These are phyloP conservation scores for Lepidurus arcticus DNA, from an alignment of 1,140 invertebrate species.

Conservation along the genomic window DNA sequence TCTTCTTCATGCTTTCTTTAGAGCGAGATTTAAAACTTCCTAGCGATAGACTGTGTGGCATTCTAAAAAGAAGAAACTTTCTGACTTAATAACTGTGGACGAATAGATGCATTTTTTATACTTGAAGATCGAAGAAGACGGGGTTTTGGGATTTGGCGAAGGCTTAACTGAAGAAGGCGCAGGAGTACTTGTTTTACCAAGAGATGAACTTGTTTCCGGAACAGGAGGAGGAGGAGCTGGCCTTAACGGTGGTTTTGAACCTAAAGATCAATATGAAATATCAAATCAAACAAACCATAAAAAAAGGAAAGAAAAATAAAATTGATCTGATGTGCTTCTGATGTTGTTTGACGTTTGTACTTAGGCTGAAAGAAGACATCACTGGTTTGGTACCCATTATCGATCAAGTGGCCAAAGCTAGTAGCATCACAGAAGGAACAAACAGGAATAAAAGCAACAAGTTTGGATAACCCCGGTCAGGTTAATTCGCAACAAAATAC, in stretches of 20 bases:
- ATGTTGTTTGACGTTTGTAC: neutral
- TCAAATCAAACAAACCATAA: neutral
- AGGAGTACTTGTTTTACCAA: too few relatives aligned
- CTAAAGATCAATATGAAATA: neutral
- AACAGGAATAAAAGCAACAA: neutral
- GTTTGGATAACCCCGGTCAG: neutral
- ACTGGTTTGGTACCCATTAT: neutral
- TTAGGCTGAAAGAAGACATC: neutral
- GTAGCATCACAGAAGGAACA: neutral
- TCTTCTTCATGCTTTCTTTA: slow-evolving; percentile 28
- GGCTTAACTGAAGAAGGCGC: neutral
- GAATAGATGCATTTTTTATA: neutral
- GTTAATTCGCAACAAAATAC: neutral
- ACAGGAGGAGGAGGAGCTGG: neutral
- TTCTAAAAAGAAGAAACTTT: neutral
- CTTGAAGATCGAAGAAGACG: neutral
- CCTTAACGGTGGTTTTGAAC: neutral
- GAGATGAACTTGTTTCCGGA: neutral
- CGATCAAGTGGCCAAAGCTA: neutral
- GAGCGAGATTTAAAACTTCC: slow-evolving; percentile 4
- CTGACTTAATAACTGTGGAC: neutral
- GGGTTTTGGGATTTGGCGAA: neutral
- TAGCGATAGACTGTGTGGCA: neutral
- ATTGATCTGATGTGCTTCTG: too few relatives aligned
- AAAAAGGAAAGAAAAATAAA: neutral